Evolutionary conservation across 1,140 invertebrate genomes (phyloP).

Genomic region (Lerema accius): DNA sequence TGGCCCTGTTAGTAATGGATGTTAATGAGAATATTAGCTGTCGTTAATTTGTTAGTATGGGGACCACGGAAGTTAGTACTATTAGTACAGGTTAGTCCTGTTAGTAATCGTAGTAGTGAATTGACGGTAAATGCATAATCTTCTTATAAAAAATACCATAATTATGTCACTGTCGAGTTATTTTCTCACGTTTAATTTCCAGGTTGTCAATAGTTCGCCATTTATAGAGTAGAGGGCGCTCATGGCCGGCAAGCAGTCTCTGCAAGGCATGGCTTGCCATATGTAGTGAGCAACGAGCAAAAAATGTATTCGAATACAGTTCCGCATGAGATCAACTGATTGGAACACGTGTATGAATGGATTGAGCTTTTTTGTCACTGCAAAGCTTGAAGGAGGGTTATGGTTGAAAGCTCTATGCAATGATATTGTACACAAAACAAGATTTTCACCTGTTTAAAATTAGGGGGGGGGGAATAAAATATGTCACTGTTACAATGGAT

Average conservation of each 20-base stretch:
- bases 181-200: slow-evolving; percentile 27
- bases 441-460: too few species aligned
- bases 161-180: slow-evolving; percentile 24
- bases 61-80: too few species aligned
- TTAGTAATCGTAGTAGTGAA: too few species aligned
- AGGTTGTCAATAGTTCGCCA: slow-evolving; percentile 25
- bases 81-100: too few species aligned
- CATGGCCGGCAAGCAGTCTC: slow-evolving; percentile 24
- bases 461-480: too few species aligned
- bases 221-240: slow-evolving; percentile 1
- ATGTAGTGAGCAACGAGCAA: slow-evolving; percentile 23
- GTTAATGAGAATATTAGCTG: too few species aligned
- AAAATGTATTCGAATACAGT: slow-evolving; percentile 14
- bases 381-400: too few species aligned
- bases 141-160: slow-evolving; percentile 10
- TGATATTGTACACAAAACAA: too few species aligned
- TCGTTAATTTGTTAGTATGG: too few species aligned
- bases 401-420: too few species aligned
- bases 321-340: slow-evolving; percentile 15
- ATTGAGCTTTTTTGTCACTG: slow-evolving; percentile 27
- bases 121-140: slow-evolving; percentile 1
- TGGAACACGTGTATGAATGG: slow-evolving; percentile 9
- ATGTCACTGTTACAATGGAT: too few species aligned
- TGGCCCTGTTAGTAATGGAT: too few species aligned
- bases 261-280: slow-evolving; percentile 14